Conservation (phyloP, 2,113 vertebrate species). For the Macquaria australasica region DNA sequence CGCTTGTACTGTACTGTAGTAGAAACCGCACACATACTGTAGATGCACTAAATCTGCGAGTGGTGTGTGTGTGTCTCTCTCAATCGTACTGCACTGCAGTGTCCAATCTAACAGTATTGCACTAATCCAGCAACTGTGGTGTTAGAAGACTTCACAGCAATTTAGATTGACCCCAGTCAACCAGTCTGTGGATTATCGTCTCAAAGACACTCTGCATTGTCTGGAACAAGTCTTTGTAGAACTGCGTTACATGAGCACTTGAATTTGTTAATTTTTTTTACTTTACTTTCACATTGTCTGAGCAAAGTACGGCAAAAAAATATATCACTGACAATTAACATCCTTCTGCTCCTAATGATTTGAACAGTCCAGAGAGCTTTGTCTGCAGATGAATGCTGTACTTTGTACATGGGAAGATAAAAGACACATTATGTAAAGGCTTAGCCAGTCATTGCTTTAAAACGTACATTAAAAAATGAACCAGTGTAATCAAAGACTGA, state of each 20-base stretch:
- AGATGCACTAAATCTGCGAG: constrained; percentile 27
- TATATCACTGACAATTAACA: not conserved
- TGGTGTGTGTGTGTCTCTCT: constrained; percentile 7
- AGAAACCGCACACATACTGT: constrained; percentile 18
- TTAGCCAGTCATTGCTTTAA: constrained; percentile 19
- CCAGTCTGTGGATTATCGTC: constrained; percentile 76
- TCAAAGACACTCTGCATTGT: constrained; percentile 54
- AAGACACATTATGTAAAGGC: constrained; percentile 28
- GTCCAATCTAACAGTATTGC: constrained; percentile 73
- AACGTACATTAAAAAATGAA: constrained; percentile 4
- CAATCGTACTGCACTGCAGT: constrained; percentile 44
- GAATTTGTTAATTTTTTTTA: not conserved
- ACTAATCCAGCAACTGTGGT: constrained; percentile 80
- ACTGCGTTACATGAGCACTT: not conserved
- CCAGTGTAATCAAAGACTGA: not conserved
- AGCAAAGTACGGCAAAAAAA: not conserved
- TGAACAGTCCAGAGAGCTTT: constrained; percentile 1
- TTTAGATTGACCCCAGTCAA: constrained; percentile 72
- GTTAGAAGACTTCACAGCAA: constrained; percentile 72
- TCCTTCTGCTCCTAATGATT: not conserved
- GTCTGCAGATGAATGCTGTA: not conserved
- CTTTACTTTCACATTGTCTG: not conserved
- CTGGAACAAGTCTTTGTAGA: constrained; percentile 45
- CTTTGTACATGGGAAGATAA: not conserved
- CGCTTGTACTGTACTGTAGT: not conserved